A percentile compares a stretch with the other conserved stretches of the same genome.
Conservation (phyloP, 2,888 invertebrate genomes). For the Smittia aterrima region DNA sequence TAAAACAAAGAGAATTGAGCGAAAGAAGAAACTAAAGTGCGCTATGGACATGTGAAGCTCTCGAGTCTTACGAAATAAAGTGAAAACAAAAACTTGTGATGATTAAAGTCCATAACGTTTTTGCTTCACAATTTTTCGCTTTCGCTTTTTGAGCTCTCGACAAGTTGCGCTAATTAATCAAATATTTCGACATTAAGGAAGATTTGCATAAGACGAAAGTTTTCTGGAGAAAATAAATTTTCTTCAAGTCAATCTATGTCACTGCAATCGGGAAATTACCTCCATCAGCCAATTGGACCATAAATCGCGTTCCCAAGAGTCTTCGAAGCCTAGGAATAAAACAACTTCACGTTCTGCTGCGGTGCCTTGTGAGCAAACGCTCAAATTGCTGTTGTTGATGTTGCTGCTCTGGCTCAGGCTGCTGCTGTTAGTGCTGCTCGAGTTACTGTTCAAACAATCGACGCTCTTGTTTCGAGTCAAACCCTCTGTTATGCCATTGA, state of each 20-base stretch:
- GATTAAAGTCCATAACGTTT: constrained; percentile 32
- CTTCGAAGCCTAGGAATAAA: constrained; percentile 65
- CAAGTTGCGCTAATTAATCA: neutral
- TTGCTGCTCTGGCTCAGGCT: constrained; percentile 54
- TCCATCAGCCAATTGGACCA: constrained; percentile 66
- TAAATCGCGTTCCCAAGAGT: constrained; percentile 65
- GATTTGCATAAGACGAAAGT: neutral
- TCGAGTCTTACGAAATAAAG: constrained; percentile 37
- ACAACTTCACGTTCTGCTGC: constrained; percentile 54
- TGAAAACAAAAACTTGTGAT: constrained; percentile 29
- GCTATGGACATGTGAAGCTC: constrained; percentile 26
- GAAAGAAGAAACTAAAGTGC: constrained; percentile 22
- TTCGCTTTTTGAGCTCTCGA: constrained; percentile 6
- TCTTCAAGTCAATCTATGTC: neutral
- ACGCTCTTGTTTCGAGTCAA: constrained; percentile 43
- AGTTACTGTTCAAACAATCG: constrained; percentile 34
- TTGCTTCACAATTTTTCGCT: constrained; percentile 13
- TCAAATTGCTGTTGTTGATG: constrained; percentile 44
- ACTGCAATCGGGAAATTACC: constrained; percentile 50
- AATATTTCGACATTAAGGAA: neutral
- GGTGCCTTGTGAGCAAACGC: constrained; percentile 51
- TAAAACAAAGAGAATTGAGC: constrained; percentile 22
- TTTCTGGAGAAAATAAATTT: too few species aligned
- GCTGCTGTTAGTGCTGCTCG: constrained; percentile 52
- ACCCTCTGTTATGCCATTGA: constrained; percentile 44